Percentiles rank a stretch among this genome's conserved stretches.
Conservation (phyloP, 1,140 invertebrate genomes). For the Lepidurus packardi region DNA sequence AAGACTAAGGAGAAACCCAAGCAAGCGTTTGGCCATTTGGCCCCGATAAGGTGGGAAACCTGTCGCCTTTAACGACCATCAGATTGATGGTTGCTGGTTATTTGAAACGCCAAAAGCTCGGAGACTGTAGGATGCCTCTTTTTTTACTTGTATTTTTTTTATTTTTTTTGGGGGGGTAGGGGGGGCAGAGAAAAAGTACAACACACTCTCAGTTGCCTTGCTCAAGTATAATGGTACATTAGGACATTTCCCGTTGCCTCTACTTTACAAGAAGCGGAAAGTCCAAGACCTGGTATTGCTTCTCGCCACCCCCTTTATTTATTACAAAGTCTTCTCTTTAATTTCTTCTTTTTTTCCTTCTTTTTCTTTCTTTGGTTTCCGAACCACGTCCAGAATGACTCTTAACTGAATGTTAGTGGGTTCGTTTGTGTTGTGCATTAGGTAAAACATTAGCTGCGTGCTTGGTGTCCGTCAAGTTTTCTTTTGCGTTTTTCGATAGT, state of each 20-base stretch:
- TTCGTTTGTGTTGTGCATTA: constrained; percentile 14
- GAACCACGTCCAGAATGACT: not conserved
- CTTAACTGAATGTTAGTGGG: not conserved
- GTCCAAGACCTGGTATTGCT: not conserved
- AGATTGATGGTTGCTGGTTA: constrained; percentile 21
- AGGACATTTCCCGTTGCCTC: constrained; percentile 5
- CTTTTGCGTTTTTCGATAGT: not conserved
- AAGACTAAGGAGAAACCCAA: not conserved
- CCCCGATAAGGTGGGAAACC: constrained; percentile 15
- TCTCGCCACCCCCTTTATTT: not conserved
- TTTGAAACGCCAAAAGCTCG: constrained; percentile 12
- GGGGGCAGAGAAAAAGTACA: not conserved
- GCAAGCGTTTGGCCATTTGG: constrained; percentile 6
- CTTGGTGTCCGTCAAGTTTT: not conserved
- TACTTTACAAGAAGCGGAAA: constrained; percentile 1
- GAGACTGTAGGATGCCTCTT: constrained; percentile 4
- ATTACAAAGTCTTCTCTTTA: constrained; percentile 6
- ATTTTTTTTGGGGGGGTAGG: not conserved
- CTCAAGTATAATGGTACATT: constrained; percentile 1
- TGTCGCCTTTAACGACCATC: constrained; percentile 13
- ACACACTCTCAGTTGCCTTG: constrained; percentile 6
- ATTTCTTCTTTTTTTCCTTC: not conserved
- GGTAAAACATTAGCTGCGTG: constrained; percentile 10
- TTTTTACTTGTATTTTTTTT: not conserved
- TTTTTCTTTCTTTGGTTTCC: not conserved